These are phyloP conservation scores for Saturnia japonica DNA, from an alignment of 2,888 invertebrate species.

Conservation along the genomic window DNA sequence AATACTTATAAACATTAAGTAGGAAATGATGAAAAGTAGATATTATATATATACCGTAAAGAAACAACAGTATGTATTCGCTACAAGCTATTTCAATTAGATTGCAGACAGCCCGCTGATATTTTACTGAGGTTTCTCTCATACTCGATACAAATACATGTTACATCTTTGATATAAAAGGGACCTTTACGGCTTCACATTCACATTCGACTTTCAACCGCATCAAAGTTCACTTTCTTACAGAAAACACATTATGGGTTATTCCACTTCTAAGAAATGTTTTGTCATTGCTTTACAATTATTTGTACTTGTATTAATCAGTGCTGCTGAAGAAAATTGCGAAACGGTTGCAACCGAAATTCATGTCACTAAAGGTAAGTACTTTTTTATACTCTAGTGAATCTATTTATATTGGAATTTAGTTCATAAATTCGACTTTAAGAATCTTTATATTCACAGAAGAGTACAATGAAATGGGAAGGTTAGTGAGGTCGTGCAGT, in stretches of 20 bases:
- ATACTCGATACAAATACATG: constrained; percentile 12
- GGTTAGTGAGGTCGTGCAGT: constrained; percentile 92
- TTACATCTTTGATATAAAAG: constrained; percentile 18
- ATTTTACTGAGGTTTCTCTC: constrained; percentile 27
- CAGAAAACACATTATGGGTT: constrained; percentile 31
- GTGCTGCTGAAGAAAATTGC: constrained; percentile 86
- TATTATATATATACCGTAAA: not conserved
- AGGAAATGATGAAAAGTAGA: not conserved
- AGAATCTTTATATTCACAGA: constrained; percentile 77
- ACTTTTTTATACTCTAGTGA: not conserved
- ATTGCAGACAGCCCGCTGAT: constrained; percentile 37
- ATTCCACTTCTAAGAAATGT: constrained; percentile 30
- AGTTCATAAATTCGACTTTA: not conserved
- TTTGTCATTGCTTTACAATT: constrained; percentile 33
- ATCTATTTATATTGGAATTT: not conserved
- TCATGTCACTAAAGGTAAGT: constrained; percentile 90
- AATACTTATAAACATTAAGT: constrained; percentile 2
- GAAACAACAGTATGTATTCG: constrained; percentile 13
- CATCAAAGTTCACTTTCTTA: not conserved
- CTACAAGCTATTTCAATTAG: constrained; percentile 38
- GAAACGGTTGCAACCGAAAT: constrained; percentile 93
- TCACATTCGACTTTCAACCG: constrained; percentile 17
- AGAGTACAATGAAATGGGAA: constrained; percentile 93
- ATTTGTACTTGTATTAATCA: constrained; percentile 30
- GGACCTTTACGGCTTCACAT: constrained; percentile 8